Base-by-base conservation (phyloP, 2,113 vertebrate genomes). In the Mesitornis unicolor region DNA sequence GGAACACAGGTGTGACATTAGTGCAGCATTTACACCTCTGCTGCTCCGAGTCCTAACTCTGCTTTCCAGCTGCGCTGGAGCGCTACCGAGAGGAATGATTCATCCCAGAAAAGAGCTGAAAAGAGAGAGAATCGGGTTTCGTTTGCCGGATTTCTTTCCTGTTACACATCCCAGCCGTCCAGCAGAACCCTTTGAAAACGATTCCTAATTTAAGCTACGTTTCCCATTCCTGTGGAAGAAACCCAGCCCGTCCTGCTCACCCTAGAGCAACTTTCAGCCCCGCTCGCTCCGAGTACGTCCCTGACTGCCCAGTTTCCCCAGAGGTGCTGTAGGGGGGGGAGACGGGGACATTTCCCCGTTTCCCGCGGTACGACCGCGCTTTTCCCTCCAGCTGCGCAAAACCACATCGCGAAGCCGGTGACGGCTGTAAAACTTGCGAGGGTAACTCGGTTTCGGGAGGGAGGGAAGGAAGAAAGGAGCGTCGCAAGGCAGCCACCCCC, bases 401-500 rank as follows among this genome's bases (percentile, higher is more conserved):
- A 4, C 17, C 33, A 6, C 45, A 2, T 20, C 63, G 21, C 51
- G 4, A 29, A 67, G 40, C 67, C 35, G 17, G 28, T 18, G 35
- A 9, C 21, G 10, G 71, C 63, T 16, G 5, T 51, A 7, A 35
- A 14, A 38, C 20, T 0, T 7, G 36, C 13, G 24, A 38, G 42
- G 40, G 9, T 36, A 47, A 8, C 21, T 47, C 13, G 19, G 28
- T 35, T 20, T 35, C 48, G 25, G 71, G 51, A 24, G 24, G 65
- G 36, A n/a, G n/a, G 47, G 47, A 48, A 22, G 47, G 47, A 67
- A 31, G 26, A 57, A 51, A 16, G 16, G 40, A 75, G 20, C 3
- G 6, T 7, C 2, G 15, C 16, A 4, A 6, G 33, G 24, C 15
- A 6, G 9, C 42, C 25, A 5, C 4, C 11, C 11, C n/a, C 7